Conservation (phyloP, 2,113 vertebrate genomes). For the Oostethus manadensis region DNA sequence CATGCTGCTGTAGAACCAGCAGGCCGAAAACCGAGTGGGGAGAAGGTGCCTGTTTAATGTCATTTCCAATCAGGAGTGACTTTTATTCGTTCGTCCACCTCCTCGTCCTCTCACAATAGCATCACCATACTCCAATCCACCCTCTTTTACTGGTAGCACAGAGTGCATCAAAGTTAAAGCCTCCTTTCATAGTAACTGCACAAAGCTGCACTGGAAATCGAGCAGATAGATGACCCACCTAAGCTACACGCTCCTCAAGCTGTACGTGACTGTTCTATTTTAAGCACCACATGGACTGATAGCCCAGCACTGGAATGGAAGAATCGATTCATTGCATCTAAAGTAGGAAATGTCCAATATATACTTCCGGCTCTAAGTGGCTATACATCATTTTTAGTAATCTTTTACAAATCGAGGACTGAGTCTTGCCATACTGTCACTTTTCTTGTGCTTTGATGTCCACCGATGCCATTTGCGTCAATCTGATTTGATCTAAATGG, state of each 20-base stretch:
- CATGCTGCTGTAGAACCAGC: conserved; percentile 53
- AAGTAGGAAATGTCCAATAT: conserved; percentile 66
- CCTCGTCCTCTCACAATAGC: conserved; percentile 17
- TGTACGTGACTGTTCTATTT: conserved; percentile 65
- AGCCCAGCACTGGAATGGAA: conserved; percentile 55
- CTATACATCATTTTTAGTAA: conserved; percentile 51
- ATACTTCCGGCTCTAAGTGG: conserved; percentile 49
- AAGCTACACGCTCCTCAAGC: conserved; percentile 49
- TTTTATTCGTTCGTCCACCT: conserved; percentile 21
- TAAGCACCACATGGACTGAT: conserved; percentile 59
- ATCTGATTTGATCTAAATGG: conserved; percentile 35
- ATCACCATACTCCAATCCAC: background rate
- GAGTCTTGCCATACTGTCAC: conserved; percentile 24
- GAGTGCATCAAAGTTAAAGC: conserved; percentile 32
- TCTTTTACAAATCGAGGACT: conserved; percentile 31
- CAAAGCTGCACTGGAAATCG: conserved; percentile 20
- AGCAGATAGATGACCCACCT: conserved; percentile 49
- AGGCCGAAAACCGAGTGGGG: conserved; percentile 32
- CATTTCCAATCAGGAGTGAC: conserved; percentile 37
- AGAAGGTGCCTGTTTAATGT: conserved; percentile 46
- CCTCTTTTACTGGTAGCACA: conserved; percentile 12
- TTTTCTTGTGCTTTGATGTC: conserved; percentile 27
- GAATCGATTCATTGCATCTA: conserved; percentile 68
- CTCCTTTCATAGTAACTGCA: conserved; percentile 22
- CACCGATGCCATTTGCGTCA: conserved; percentile 14